These are phyloP conservation scores for Sebastes glaucus DNA, from an alignment of 2,797 vertebrate species.

Conservation along the genomic window DNA sequence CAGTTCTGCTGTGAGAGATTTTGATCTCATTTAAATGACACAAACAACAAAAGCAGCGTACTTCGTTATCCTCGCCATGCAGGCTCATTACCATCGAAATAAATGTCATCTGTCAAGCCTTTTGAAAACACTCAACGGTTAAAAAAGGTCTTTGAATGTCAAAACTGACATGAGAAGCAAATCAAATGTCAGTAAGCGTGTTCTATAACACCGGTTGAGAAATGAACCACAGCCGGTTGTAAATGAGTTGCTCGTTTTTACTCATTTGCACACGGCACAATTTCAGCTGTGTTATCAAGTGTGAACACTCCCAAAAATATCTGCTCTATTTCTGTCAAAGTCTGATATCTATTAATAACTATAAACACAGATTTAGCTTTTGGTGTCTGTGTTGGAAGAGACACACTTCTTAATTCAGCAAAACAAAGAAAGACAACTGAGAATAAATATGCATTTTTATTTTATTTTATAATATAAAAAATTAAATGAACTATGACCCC, in stretches of 20 bases:
- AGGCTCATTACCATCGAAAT: conserved; percentile 60
- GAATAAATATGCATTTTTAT: not conserved
- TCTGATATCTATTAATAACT: conserved; percentile 67
- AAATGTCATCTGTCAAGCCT: conserved; percentile 63
- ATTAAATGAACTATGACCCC: not conserved
- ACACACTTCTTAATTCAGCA: not conserved
- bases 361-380: conserved; percentile 26
- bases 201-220: conserved; percentile 4
- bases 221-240: conserved; percentile 19
- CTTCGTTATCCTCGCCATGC: conserved; percentile 11
- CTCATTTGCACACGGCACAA: not conserved
- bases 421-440: conserved; percentile 3
- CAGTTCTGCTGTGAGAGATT: conserved; percentile 6
- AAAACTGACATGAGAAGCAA: conserved; percentile 62
- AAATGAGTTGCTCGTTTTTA: conserved; percentile 4
- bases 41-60: conserved; percentile 6
- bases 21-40: conserved; percentile 37
- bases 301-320: conserved; percentile 59
- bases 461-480: not conserved
- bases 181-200: conserved; percentile 62
- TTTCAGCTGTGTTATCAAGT: conserved; percentile 23
- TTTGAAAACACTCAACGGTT: conserved; percentile 43
- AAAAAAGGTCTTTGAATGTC: conserved; percentile 71
- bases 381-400: not conserved
- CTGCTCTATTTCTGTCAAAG: conserved; percentile 56